Percentiles rank a stretch among this genome's conserved stretches.
These are phyloP conservation scores for Phocoena phocoena DNA, from an alignment of 2,113 vertebrate genomes.

Conservation along the genomic window DNA sequence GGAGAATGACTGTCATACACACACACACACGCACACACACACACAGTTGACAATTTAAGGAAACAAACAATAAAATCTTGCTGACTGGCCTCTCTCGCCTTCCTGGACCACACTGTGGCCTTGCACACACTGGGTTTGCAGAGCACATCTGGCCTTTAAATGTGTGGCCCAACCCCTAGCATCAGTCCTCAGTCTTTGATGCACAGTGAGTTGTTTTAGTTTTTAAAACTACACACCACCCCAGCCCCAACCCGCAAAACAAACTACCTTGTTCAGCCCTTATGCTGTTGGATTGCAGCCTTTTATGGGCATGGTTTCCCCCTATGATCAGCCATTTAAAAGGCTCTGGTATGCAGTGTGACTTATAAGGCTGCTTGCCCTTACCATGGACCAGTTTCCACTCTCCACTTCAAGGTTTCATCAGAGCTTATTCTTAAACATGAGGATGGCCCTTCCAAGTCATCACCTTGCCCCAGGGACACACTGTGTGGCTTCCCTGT, in stretches of 20 bases:
- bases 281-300: background rate
- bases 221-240: background rate
- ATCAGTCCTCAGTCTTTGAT: background rate
- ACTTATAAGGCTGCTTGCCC: background rate
- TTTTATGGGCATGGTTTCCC: background rate
- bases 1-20: background rate
- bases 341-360: fast-evolving
- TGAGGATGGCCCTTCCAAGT: background rate
- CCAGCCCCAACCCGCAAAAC: background rate
- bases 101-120: background rate
- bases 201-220: background rate
- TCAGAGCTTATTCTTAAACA: background rate
- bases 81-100: background rate
- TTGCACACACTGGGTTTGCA: background rate
- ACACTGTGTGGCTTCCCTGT: background rate
- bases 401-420: background rate
- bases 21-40: background rate
- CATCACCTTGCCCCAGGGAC: background rate
- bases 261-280: background rate
- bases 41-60: background rate
- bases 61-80: background rate
- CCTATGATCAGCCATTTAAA: background rate
- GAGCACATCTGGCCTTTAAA: background rate
- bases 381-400: background rate
- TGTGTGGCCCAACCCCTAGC: background rate